phyloP scores from a whole-genome alignment of 2,797 vertebrate species.

The Buceros bicornis region DNA sequence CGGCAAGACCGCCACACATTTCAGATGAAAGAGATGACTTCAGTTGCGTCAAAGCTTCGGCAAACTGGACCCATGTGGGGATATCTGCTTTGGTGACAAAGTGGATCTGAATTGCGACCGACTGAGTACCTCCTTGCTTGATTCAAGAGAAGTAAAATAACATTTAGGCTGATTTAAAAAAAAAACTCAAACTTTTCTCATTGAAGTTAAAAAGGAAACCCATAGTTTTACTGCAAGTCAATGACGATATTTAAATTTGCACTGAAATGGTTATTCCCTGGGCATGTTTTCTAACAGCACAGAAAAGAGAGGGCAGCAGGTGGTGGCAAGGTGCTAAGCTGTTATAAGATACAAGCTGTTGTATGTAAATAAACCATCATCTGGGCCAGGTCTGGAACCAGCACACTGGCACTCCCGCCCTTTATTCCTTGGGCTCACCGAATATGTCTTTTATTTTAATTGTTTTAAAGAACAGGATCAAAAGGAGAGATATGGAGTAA shows the following conservation, averaged over 20 bases:
- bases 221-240: neutral
- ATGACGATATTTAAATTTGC: neutral
- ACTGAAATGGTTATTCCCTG: neutral
- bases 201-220: neutral
- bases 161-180: neutral
- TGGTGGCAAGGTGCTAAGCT: neutral
- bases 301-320: neutral
- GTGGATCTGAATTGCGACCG: rapidly evolving
- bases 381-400: neutral
- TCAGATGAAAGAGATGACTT: neutral
- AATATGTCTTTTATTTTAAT: neutral
- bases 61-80: neutral
- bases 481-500: neutral
- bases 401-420: rapidly evolving
- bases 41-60: neutral
- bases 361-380: neutral
- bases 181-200: neutral
- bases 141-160: neutral
- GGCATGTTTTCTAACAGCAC: neutral
- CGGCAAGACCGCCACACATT: neutral
- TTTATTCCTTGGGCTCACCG: neutral
- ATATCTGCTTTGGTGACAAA: neutral
- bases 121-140: neutral
- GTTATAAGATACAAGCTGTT: neutral
- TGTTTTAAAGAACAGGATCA: neutral